Conservation (phyloP, 2,888 invertebrate genomes). For the Limnephilus auricula region DNA sequence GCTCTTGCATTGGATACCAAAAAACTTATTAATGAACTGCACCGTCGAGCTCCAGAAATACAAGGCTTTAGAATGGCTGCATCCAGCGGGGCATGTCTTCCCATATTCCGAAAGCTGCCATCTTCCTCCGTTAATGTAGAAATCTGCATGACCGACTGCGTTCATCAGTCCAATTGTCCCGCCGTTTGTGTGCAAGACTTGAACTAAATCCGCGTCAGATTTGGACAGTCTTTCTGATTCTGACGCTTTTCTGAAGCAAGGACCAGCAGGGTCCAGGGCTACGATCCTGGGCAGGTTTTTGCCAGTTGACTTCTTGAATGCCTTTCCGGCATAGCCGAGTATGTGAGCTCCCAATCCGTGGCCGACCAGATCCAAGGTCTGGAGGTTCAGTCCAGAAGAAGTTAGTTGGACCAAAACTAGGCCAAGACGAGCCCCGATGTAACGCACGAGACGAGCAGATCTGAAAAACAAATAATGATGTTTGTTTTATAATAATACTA, state of each 20-base stretch:
- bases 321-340: constrained; percentile 58
- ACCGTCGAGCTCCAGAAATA: constrained; percentile 56
- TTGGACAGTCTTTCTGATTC: constrained; percentile 20
- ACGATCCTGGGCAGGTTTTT: constrained; percentile 49
- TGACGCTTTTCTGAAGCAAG: constrained; percentile 51
- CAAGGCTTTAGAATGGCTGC: constrained; percentile 59
- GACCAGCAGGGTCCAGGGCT: constrained; percentile 62
- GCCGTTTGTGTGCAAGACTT: constrained; percentile 62
- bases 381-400: constrained; percentile 49
- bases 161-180: constrained; percentile 50
- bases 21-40: constrained; percentile 23
- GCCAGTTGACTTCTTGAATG: constrained; percentile 59
- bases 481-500: not conserved
- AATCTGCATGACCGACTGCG: constrained; percentile 58
- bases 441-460: constrained; percentile 26
- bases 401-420: constrained; percentile 46
- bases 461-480: constrained; percentile 36
- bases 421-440: constrained; percentile 57
- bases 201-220: constrained; percentile 53
- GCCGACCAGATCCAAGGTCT: constrained; percentile 58
- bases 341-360: constrained; percentile 62
- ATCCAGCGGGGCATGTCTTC: constrained; percentile 36
- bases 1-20: constrained; percentile 46
- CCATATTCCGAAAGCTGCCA: constrained; percentile 46
- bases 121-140: constrained; percentile 61